phyloP scores from a whole-genome alignment of 2,797 vertebrate species.

The Mustela erminea region DNA sequence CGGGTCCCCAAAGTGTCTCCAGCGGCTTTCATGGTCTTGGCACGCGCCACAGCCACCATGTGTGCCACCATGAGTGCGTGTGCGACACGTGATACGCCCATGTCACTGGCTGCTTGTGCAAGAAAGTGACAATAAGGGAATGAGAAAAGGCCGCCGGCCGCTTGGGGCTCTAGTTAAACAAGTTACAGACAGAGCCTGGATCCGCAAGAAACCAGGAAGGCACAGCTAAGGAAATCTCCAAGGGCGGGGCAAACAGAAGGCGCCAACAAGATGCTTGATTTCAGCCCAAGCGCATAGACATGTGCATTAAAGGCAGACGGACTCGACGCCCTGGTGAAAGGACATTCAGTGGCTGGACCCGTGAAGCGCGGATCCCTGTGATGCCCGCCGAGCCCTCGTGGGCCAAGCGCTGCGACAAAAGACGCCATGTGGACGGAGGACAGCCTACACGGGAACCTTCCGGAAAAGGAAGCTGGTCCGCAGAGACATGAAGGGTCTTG shows the following conservation, averaged over 20 bases:
- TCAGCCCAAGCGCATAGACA: neutral
- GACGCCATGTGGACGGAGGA: no score
- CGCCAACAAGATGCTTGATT: neutral
- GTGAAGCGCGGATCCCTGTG: no score
- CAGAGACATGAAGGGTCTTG: slow-evolving; percentile 6
- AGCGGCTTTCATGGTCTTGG: neutral
- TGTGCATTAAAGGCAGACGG: neutral
- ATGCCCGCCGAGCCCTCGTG: no score
- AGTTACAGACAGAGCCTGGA: neutral
- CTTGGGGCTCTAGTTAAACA: neutral
- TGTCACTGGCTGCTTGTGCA: neutral
- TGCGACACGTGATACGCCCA: no score
- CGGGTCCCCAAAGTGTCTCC: neutral
- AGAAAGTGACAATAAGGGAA: neutral
- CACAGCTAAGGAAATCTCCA: neutral
- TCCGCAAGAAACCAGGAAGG: neutral
- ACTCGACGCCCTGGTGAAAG: neutral
- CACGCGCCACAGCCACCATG: no score
- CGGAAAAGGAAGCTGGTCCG: slow-evolving; percentile 53
- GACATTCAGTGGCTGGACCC: neutral
- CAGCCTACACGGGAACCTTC: neutral
- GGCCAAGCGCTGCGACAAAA: no score
- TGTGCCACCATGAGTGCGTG: no score
- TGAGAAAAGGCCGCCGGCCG: neutral
- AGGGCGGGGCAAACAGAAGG: neutral